Evolutionary conservation across 1,140 invertebrate species (phyloP).

Genomic region (Periplaneta americana): DNA sequence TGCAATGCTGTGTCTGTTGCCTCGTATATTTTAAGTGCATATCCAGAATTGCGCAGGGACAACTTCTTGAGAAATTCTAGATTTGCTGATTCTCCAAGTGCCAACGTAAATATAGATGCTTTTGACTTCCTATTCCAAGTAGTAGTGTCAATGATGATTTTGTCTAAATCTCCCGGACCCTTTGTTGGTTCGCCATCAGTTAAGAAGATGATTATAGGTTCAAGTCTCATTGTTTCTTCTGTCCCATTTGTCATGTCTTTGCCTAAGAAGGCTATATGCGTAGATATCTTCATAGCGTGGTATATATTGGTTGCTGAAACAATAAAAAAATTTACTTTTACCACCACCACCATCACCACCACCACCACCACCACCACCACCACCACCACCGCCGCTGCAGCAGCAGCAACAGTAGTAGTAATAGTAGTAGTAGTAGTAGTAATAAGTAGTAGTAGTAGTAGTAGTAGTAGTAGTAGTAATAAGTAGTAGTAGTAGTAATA

Average conservation of each 20-base stretch:
- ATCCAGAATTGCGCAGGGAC: slow-evolving; percentile 57
- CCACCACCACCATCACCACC: no score
- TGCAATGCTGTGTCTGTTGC: slow-evolving; percentile 63
- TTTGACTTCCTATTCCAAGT: not conserved
- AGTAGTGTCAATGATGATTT: slow-evolving; percentile 39
- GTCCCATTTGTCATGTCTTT: slow-evolving; percentile 13
- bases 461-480: no score
- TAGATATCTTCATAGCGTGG: slow-evolving; percentile 48
- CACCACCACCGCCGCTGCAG: no score
- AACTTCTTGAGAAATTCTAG: slow-evolving; percentile 58
- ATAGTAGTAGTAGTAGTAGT: no score
- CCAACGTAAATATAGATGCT: slow-evolving; percentile 52
- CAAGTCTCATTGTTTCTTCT: slow-evolving; percentile 31
- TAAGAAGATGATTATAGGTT: slow-evolving; percentile 65
- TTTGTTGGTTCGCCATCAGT: slow-evolving; percentile 68
- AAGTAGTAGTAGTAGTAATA: no score
- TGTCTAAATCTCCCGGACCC: slow-evolving; percentile 45
- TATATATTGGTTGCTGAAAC: slow-evolving; percentile 60
- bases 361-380: no score
- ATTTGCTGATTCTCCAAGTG: slow-evolving; percentile 65
- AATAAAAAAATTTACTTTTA: no score
- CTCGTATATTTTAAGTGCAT: slow-evolving; percentile 68
- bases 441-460: no score
- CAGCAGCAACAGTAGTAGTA: no score
- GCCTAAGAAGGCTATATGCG: slow-evolving; percentile 44